phyloP scores from a whole-genome alignment of 2,797 vertebrate genomes.

The Danio choprae region DNA sequence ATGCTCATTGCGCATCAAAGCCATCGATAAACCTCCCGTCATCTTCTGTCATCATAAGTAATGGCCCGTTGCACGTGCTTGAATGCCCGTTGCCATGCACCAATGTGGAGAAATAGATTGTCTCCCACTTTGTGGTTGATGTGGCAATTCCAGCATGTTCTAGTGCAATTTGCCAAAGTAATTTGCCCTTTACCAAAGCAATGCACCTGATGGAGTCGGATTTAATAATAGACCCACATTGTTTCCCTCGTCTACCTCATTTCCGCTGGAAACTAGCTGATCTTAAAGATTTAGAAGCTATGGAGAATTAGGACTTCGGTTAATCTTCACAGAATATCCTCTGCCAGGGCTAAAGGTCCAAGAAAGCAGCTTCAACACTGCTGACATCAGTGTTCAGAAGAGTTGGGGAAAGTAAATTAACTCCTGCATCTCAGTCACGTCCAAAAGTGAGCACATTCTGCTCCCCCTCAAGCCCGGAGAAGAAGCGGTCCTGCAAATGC shows the following conservation, averaged over 20 bases:
- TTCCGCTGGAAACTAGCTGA: not conserved
- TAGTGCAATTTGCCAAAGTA: not conserved
- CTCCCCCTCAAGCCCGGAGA: constrained; percentile 22
- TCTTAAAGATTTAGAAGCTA: constrained; percentile 13
- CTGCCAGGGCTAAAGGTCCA: constrained; percentile 57
- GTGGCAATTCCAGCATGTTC: not conserved
- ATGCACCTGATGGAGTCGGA: not conserved
- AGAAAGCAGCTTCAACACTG: constrained; percentile 67
- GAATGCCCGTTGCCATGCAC: constrained; percentile 29
- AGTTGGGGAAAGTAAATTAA: constrained; percentile 19
- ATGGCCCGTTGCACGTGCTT: constrained; percentile 45
- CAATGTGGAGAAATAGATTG: not conserved
- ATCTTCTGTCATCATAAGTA: constrained; percentile 48
- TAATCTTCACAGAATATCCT: constrained; percentile 45
- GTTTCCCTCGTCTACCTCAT: constrained; percentile 6
- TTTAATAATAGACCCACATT: constrained; percentile 13
- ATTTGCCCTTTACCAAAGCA: not conserved
- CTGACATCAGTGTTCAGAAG: constrained; percentile 64
- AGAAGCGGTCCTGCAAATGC: constrained; percentile 7
- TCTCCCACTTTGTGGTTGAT: constrained; percentile 1
- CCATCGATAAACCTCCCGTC: constrained; percentile 37
- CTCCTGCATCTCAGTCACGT: constrained; percentile 35
- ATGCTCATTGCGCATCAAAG: constrained; percentile 63
- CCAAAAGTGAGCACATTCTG: constrained; percentile 16
- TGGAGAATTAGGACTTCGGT: constrained; percentile 12